These are phyloP conservation scores for Oryctes rhinoceros DNA, from an alignment of 1,140 invertebrate species.

Conservation along the genomic window DNA sequence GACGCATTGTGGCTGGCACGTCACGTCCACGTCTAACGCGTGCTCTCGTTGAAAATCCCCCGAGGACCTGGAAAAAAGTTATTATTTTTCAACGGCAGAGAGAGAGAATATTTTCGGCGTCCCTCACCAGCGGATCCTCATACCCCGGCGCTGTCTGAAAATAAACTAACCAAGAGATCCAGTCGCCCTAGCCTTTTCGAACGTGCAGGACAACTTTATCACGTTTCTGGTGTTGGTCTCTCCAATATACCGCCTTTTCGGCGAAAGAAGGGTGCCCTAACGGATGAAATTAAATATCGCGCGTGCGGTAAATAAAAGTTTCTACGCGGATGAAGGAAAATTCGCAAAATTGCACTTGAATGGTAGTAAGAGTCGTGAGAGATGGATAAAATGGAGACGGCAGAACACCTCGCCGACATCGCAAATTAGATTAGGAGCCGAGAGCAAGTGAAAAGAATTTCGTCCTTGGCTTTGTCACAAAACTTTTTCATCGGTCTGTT, in stretches of 20 bases:
- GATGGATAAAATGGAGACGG: constrained; percentile 1
- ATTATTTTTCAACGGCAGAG: constrained; percentile 13
- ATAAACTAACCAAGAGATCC: constrained; percentile 8
- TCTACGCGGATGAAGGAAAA: constrained; percentile 5
- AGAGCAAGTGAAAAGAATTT: not conserved
- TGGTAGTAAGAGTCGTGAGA: not conserved
- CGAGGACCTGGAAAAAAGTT: constrained; percentile 4
- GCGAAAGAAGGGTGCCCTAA: not conserved
- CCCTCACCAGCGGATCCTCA: not conserved
- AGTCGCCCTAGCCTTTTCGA: not conserved
- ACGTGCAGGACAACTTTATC: constrained; percentile 26
- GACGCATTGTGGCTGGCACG: constrained; percentile 30
- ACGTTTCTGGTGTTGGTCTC: not conserved
- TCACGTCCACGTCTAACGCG: constrained; percentile 26
- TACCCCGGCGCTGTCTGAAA: not conserved
- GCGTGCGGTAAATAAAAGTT: constrained; percentile 19
- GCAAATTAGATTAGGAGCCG: not conserved
- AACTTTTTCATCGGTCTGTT: not conserved
- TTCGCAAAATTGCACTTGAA: not conserved
- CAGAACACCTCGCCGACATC: constrained; percentile 12
- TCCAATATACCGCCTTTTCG: not conserved
- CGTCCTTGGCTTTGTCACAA: not conserved
- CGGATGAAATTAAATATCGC: constrained; percentile 24
- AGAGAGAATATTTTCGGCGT: constrained; percentile 19
- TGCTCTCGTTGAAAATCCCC: constrained; percentile 20